These are phyloP conservation scores for Priocnemis perturbator DNA, from an alignment of 2,888 invertebrate species.

Conservation along the genomic window DNA sequence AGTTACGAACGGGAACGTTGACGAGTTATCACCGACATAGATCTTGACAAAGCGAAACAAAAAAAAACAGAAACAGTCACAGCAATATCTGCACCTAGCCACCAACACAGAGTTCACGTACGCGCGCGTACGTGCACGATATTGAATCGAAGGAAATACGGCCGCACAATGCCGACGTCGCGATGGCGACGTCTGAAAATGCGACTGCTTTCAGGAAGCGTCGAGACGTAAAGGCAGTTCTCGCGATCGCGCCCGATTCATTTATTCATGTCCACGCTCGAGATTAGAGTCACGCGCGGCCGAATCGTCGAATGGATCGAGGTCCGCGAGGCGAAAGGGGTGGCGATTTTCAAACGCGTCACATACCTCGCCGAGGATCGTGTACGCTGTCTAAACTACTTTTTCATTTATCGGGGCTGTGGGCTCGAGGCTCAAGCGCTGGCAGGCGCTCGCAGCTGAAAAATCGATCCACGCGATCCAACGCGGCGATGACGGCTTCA, in stretches of 20 bases:
- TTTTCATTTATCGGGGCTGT: background rate
- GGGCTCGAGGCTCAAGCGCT: background rate
- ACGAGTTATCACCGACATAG: too few species aligned
- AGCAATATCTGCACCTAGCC: too few species aligned
- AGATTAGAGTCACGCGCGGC: constrained; percentile 33
- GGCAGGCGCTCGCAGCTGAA: background rate
- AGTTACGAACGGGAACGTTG: too few species aligned
- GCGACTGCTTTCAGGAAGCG: constrained; percentile 25
- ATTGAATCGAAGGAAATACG: too few species aligned
- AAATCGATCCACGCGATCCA: background rate
- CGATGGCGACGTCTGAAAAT: constrained; percentile 21
- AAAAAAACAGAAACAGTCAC: too few species aligned
- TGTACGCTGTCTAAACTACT: constrained; percentile 11
- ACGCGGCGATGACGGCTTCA: background rate
- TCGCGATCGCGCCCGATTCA: constrained; percentile 29
- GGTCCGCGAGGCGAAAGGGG: constrained; percentile 3
- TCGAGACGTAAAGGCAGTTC: constrained; percentile 28
- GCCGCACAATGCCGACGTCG: too few species aligned
- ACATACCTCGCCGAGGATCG: constrained; percentile 17
- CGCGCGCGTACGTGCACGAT: too few species aligned
- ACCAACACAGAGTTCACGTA: too few species aligned
- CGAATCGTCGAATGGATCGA: constrained; percentile 20
- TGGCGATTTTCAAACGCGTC: constrained; percentile 39
- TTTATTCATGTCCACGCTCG: constrained; percentile 30
- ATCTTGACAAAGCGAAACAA: too few species aligned